Evolutionary conservation across 2,797 vertebrate species (phyloP).

Genomic region (Ceryle rudis): DNA sequence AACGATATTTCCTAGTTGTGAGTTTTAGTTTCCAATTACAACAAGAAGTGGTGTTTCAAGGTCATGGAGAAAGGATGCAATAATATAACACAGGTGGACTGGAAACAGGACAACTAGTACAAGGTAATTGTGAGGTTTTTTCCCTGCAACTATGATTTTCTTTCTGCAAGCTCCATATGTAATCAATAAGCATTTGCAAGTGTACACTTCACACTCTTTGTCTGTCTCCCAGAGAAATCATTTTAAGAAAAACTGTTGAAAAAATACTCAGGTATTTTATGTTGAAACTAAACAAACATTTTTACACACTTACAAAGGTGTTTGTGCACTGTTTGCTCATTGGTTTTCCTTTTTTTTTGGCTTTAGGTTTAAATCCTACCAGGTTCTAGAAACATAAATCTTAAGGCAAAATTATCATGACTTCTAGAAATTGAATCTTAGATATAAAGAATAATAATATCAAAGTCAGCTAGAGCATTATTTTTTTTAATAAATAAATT

Average conservation of each 20-base stretch:
- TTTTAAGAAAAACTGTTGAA: background rate
- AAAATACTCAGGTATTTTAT: background rate
- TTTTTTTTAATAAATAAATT: too few species aligned
- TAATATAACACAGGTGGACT: background rate
- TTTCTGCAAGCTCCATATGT: background rate
- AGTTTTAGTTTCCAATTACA: background rate
- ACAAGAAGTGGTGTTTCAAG: background rate
- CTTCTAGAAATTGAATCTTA: background rate
- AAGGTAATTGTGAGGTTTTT: background rate
- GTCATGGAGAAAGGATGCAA: background rate
- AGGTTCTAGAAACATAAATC: background rate
- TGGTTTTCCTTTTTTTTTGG: background rate
- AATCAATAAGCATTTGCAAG: background rate
- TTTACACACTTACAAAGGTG: background rate
- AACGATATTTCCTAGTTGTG: background rate
- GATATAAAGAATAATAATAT: background rate
- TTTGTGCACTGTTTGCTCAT: fast-evolving
- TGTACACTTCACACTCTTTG: too few species aligned
- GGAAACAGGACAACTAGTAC: fast-evolving
- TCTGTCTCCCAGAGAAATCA: background rate
- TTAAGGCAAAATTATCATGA: background rate
- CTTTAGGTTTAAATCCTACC: background rate
- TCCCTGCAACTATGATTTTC: background rate
- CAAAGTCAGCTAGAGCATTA: background rate
- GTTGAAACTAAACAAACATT: background rate